Evolutionary conservation across 2,113 vertebrate genomes (phyloP), one percentile per base, ranked within the genome.

Genomic region (Serilophus lunatus): DNA sequence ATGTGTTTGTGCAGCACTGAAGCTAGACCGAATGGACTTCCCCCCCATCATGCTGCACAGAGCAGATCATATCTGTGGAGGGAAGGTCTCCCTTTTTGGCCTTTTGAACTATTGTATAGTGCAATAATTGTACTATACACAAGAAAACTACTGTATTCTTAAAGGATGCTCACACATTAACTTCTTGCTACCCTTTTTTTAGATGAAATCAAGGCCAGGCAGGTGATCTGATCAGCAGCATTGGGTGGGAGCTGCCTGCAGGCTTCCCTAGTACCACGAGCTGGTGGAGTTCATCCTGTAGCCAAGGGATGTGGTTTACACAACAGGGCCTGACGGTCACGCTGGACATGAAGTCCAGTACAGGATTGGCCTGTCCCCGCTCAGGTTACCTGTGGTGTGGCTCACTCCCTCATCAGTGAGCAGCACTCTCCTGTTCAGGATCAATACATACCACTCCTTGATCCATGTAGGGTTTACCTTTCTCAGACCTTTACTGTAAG

Each of bases 1-100:
- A 25, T 4, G 2, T 1, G 2, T 70, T 74, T 0, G 0, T 65
- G n/a, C 28, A 85, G 38, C 33, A 45, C 20, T 2, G 1, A 9
- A 50, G 3, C 9, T 45, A 38, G 28, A 47, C 36, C 0, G 1
- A n/a, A 22, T 49, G 17, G 65, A 51, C 80, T 68, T 95, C 72
- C 42, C 17, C 35, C 15, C 2, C 4, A 0, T 25, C 1, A 1
- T 10, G 18, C 20, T 51, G 10, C 6, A 1, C 29, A 71, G 35
- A 68, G 33, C 29, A 64, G 42, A 54, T 35, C 13, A 23, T 42
- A 14, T n/a, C 61, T 68, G 17, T 51, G 26, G 64, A 81, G 18
- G 47, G 15, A 50, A 56, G 10, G 4, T 42, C 29, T 57, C 12
- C 1, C 7, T 56, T 69, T 54, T 51, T 10, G 14, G 12, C 23